Base-by-base conservation (phyloP, 2,797 vertebrate genomes). In the Pangasius mekongensis region DNA sequence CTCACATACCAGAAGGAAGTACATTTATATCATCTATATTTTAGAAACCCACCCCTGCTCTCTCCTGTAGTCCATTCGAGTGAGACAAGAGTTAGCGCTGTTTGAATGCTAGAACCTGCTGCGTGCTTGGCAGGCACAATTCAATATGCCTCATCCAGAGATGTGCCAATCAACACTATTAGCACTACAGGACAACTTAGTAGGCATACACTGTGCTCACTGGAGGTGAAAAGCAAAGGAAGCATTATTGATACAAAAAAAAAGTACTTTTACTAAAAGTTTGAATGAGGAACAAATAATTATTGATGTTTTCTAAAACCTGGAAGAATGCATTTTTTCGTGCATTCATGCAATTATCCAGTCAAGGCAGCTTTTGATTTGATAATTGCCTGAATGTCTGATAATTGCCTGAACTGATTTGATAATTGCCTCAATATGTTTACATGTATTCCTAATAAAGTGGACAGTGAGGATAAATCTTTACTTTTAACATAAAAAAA, bases 81-180 rank as follows among this genome's bases (percentile, higher is more conserved):
- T 77, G 22, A 76, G 56, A 77, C 84, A 86, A 36, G 66, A 86
- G 43, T 60, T 86, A 85, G 84, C 39, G 5, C 66, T 54, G 80
- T 52, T 43, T 89, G 49, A 86, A 83, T 81, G 18, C 80, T 47
- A 56, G 56, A 62, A 67, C 80, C 85, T 71, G 82, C 80, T 83
- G 71, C 73, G 83, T 80, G 54, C 66, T 69, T 81, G 76, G 76
- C 52, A 81, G 67, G 64, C 58, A 49, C 36, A 76, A 36, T 86
- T 86, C 84, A 86, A 56, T 86, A 82, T 83, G 78, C 64, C 62
- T 88, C 87, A 84, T 85, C 83, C 30, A 80, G 87, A 80, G 52
- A 85, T 80, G 52, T 84, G 66, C 54, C 73, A 88, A 43, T 88
- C 87, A 88, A 88, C 83, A 85, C 83, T 85, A 85, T 85, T 71